Conservation (phyloP, 2,797 vertebrate genomes). For the Hafferia zeledoni region DNA sequence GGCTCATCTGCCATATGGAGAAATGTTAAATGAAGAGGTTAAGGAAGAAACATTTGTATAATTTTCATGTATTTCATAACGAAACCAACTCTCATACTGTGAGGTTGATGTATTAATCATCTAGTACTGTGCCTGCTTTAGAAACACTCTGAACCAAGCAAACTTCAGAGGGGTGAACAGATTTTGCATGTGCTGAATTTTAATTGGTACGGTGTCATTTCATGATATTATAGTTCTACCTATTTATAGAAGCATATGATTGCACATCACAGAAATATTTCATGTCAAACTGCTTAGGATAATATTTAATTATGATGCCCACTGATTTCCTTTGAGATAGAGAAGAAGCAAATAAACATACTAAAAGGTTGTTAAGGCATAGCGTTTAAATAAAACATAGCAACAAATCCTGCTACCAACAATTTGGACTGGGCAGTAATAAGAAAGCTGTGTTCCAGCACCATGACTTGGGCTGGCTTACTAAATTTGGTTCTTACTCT, state of each 20-base stretch:
- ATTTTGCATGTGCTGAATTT: slow-evolving; percentile 27
- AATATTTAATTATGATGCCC: not conserved
- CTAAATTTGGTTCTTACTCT: not conserved
- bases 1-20: slow-evolving; percentile 49
- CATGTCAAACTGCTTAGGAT: not conserved
- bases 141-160: slow-evolving; percentile 1
- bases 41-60: slow-evolving; percentile 31
- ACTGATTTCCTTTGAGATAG: not conserved
- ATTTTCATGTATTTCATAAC: slow-evolving; percentile 46
- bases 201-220: not conserved
- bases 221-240: slow-evolving; percentile 3
- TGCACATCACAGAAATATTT: not conserved
- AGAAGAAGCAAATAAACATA: not conserved
- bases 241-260: slow-evolving; percentile 1
- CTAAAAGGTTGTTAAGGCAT: not conserved
- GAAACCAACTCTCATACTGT: not conserved
- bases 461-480: not conserved
- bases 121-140: not conserved
- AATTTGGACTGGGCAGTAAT: not conserved
- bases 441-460: not conserved
- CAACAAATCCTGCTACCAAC: not conserved
- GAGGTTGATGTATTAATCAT: slow-evolving; percentile 25
- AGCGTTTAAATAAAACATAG: not conserved
- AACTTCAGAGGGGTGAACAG: not conserved
- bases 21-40: slow-evolving; percentile 51